Conservation (phyloP, 2,797 vertebrate genomes). For the Pempheris klunzingeri region DNA sequence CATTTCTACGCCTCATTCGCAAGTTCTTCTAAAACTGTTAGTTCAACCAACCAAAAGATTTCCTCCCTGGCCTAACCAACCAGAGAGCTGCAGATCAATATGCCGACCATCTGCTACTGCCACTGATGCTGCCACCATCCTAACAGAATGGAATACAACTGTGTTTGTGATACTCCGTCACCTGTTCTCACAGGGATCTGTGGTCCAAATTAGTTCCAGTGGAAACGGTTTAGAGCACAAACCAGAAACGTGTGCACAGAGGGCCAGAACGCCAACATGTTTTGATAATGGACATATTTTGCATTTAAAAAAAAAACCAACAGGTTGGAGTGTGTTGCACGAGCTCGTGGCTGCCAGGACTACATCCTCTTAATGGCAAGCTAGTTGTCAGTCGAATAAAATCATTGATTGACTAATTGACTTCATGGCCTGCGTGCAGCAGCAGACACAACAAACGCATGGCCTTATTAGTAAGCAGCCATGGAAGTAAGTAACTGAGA, state of each 20-base stretch:
- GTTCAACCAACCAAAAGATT: neutral
- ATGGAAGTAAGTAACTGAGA: neutral
- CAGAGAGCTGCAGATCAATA: neutral
- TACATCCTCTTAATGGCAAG: neutral
- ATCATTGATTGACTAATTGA: neutral
- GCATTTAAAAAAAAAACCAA: neutral
- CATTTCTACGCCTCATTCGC: neutral
- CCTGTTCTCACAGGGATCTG: neutral
- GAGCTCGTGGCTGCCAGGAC: neutral
- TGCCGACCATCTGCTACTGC: no score
- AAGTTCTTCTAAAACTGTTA: neutral
- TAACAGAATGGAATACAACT: neutral
- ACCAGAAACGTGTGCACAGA: neutral
- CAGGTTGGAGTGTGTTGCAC: neutral
- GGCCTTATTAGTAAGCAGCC: neutral
- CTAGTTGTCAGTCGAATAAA: neutral
- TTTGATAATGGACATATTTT: neutral
- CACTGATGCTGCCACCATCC: neutral
- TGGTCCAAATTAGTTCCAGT: neutral
- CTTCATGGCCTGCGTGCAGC: neutral
- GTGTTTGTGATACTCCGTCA: neutral
- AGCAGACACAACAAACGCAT: constrained; percentile 29
- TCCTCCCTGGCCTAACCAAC: neutral
- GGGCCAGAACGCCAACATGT: neutral
- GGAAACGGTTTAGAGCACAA: neutral